Base-by-base conservation (phyloP, 2,113 vertebrate species). In the Aleadryas rufinucha region DNA sequence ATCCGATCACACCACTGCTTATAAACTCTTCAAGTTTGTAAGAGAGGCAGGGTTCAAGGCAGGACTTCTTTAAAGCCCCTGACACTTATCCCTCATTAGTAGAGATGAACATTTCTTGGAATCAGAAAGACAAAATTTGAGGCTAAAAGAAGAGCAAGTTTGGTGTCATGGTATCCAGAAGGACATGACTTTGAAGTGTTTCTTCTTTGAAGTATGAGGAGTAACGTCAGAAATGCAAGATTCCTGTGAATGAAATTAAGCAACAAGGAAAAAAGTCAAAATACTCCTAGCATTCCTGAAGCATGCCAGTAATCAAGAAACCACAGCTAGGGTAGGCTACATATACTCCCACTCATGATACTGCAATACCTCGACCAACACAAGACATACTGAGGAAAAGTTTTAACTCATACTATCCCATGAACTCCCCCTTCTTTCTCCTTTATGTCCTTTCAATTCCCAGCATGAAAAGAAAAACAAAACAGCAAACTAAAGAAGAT, bases 31-130 rank as follows among this genome's bases (percentile, higher is more conserved):
- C 37, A 59, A 59, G 16, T 37, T 37, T 37, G 11, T 57, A 77
- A 87, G 35, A 86, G 35, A 83, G 47, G 71, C 30, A 91, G 33
- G 21, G 63, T 41, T 96, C 72, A 83, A 80, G 13, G 85, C 33
- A 91, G 63, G 45, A 90, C 64, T 74, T 72, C 42, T 91, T 94
- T 81, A 94, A 88, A 88, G 56, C 11, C 50, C 28, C 60, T 78
- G 68, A 92, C 80, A 90, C 60, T 64, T 91, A 95, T 84, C 90
- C 44, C 69, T 93, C 88, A 93, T 96, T 93, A 96, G 71, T 35
- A 91, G n/a, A 96, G 52, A 95, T 2, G 60, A 91, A 52, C 76
- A 53, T 56, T 86, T 88, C 63, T 90, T 27, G 7, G 37, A 93
- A 91, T 90, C 82, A 94, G 80, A 94, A 85, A 66, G 68, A 90